Evolutionary conservation across 2,888 invertebrate genomes (phyloP), one percentile per base, ranked within the genome.

Genomic region (Hartigia nigra): DNA sequence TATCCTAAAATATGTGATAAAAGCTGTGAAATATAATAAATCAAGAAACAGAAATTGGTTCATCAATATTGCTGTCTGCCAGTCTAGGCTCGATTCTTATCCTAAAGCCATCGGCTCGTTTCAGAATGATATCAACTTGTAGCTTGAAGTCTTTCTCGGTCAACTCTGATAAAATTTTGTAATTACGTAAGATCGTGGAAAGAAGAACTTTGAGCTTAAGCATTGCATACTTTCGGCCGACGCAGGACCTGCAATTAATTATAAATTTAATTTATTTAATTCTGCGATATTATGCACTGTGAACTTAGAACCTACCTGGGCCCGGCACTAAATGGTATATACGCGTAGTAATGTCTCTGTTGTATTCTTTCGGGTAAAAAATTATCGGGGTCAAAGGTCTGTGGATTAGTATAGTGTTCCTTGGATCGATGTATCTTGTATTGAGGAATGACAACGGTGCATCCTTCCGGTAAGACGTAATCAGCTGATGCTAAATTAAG

Each of bases 261-360:
- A 31, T 70, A 34, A 36, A 12, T 76, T 3, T 36, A 39, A 75
- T 70, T 32, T 12, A 31, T 70, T 31, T 23, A 74, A 39, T 31
- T 77, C 78, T 36, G 34, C 23, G 23, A 9, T 55, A 55, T 55
- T 55, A 23, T 55, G 23, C 55, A 55, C 55, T 55, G 55, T 9
- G 55, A 55, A 55, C 55, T 55, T 55, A 23, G 55, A 55, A 55
- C 74, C 79, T 79, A 85, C 90, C 96, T 94, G 9, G 96, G 96
- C 70, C 96, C 96, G 81, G 96, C 96, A 76, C 96, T 96, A 93
- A 96, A 97, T 14, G 96, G 96, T 77, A 96, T 94, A 87, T 95
- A 97, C 5, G 96, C 95, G 89, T 96, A 96, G 88, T 96, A 96
- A 88, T 97, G 96, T 81, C 97, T 94, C 85, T 95, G 94, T 76